Percentiles rank a stretch among this genome's conserved stretches.
Evolutionary conservation across 2,113 vertebrate species (phyloP).

Genomic region (Chaenogobius annularis): DNA sequence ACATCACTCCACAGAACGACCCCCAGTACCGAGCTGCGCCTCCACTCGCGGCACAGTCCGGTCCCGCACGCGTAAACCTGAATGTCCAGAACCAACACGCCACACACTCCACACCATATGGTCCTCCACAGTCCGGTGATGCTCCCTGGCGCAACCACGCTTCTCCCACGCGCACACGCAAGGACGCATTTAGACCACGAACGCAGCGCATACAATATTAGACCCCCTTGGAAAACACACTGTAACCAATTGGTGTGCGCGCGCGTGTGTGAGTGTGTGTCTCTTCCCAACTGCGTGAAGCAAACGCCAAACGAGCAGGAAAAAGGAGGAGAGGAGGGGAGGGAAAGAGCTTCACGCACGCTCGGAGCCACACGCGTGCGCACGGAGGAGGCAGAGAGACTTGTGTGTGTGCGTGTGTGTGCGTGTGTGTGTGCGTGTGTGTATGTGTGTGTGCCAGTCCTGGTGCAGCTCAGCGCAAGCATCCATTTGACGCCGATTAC

Average conservation of each 20-base stretch:
- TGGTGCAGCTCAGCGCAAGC: conserved; percentile 59
- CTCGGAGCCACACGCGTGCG: conserved; percentile 1
- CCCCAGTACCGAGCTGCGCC: too few relatives aligned
- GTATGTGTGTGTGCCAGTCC: too few relatives aligned
- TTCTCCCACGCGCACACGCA: background rate
- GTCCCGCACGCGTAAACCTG: too few relatives aligned
- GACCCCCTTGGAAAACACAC: background rate
- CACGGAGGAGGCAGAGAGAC: conserved; percentile 8
- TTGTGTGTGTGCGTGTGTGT: too few relatives aligned
- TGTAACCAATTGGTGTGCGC: conserved; percentile 7
- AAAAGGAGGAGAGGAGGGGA: background rate
- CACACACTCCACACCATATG: conserved; percentile 35
- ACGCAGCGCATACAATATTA: background rate
- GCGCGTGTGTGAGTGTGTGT: background rate
- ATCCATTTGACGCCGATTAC: conserved; percentile 68
- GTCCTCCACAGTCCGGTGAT: conserved; percentile 43
- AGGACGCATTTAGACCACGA: background rate
- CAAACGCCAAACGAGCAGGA: background rate
- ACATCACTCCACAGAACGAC: too few relatives aligned
- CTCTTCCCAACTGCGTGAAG: conserved; percentile 9
- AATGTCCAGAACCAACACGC: too few relatives aligned
- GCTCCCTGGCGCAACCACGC: conserved; percentile 24
- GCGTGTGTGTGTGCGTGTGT: too few relatives aligned
- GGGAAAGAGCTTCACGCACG: background rate
- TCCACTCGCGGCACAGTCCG: too few relatives aligned